Evolutionary conservation across 2,113 vertebrate species (phyloP), one percentile per base, ranked within the genome.

Genomic region (Pseudolaguvia tuberculata): DNA sequence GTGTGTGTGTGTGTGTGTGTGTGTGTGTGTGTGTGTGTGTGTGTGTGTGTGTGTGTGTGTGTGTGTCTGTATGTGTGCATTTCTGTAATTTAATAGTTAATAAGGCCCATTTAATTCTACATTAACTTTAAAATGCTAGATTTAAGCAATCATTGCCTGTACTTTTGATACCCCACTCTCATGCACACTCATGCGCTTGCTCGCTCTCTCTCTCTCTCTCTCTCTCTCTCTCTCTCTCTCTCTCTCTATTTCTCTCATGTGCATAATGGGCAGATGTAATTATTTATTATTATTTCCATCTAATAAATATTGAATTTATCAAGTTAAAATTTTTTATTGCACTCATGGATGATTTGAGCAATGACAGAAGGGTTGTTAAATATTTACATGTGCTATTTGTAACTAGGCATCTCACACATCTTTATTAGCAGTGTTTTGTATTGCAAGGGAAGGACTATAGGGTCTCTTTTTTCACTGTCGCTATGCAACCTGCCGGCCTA

Each of bases 261-360:
- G 87, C 88, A 87, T 81, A 76, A 27, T 87, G 88, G 79, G 77
- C 58, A 20, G 12, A 61, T 53, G 87, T 83, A 89, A 90, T 89
- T 79, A 89, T 89, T 89, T 61, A 91, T 88, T 62, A 67, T 78
- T 42, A 72, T 74, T 45, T 74, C 23, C 7, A 35, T 63, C 39
- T 25, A 48, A 48, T 25, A 25, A n/a, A 48, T 47, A 7, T 0
- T 5, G 1, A n/a, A n/a, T n/a, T n/a, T 20, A 27, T 55, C 21
- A 29, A 0, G 20, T 18, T 13, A n/a, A 25, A 29, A 15, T 67
- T 17, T 2, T 67, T 45, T 27, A 53, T 58, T 72, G 23, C 51
- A 31, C 57, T 20, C 3, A 13, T 47, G 57, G 42, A 56, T 73
- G 53, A 55, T 3, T 20, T 56, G 0, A 21, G 20, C 23, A 8